Evolutionary conservation across 2,797 vertebrate species (phyloP).

Genomic region (Notolepis coatsorum): DNA sequence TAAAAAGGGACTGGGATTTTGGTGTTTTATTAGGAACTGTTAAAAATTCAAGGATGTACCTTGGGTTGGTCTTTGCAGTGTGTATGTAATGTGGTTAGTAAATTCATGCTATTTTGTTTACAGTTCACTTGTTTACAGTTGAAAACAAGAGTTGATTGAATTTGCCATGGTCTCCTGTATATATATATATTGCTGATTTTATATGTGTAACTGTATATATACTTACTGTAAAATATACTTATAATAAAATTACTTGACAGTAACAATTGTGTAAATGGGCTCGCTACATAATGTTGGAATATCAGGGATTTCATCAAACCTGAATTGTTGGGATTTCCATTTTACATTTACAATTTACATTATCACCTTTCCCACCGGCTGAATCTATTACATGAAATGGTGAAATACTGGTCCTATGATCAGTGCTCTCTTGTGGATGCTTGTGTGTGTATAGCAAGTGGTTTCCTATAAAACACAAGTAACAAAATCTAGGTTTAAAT

Average conservation of each 20-base stretch:
- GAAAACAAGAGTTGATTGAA: conserved; percentile 57
- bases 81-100: conserved; percentile 63
- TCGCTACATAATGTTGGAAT: not conserved
- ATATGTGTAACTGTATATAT: conserved; percentile 74
- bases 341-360: no score
- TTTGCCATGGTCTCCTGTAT: conserved; percentile 66
- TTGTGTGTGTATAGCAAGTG: conserved; percentile 2
- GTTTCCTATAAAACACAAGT: not conserved
- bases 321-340: no score
- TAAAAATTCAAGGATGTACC: conserved; percentile 77
- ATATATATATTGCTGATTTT: conserved; percentile 73
- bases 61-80: conserved; percentile 71
- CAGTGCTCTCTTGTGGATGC: not conserved
- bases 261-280: conserved; percentile 23
- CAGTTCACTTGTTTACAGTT: conserved; percentile 75
- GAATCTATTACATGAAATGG: no score
- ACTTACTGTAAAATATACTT: no score
- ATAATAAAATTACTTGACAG: conserved; percentile 70
- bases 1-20: conserved; percentile 53
- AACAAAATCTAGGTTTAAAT: not conserved
- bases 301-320: no score
- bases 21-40: conserved; percentile 60
- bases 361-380: no score
- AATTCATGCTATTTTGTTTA: conserved; percentile 71
- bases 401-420: no score